A percentile compares a stretch with the other conserved stretches of the same genome.
phyloP scores from a whole-genome alignment of 1,140 invertebrate species.

The Aphaenogaster ashmeadi region DNA sequence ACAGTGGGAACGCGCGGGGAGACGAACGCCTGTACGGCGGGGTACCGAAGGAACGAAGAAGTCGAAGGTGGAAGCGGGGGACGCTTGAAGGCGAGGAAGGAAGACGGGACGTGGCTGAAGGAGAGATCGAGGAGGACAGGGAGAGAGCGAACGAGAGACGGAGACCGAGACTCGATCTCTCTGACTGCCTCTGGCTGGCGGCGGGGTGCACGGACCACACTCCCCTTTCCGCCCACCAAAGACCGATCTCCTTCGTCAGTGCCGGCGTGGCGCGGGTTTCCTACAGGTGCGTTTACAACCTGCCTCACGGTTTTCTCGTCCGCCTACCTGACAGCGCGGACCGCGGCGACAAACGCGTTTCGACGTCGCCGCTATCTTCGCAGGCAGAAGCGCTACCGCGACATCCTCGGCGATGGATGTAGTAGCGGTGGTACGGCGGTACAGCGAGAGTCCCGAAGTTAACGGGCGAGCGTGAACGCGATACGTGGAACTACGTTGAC shows the following conservation, averaged over 20 bases:
- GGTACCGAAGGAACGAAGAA: slow-evolving; percentile 40
- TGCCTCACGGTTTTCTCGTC: slow-evolving; percentile 71
- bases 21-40: neutral
- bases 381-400: neutral
- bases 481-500: neutral
- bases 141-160: slow-evolving; percentile 25
- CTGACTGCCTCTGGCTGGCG: slow-evolving; percentile 84
- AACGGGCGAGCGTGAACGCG: neutral
- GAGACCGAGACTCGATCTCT: slow-evolving; percentile 78
- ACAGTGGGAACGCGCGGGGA: slow-evolving; percentile 52
- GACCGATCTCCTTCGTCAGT: slow-evolving; percentile 78
- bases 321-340: neutral
- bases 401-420: neutral
- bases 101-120: slow-evolving; percentile 9
- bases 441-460: neutral
- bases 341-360: neutral
- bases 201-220: slow-evolving; percentile 79
- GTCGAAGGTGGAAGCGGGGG: slow-evolving; percentile 30
- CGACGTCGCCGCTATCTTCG: neutral
- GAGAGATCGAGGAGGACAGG: slow-evolving; percentile 43
- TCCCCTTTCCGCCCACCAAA: slow-evolving; percentile 73
- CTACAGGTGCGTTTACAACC: slow-evolving; percentile 74
- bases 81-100: neutral
- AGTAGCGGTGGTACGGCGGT: neutral
- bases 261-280: slow-evolving; percentile 74